These are phyloP conservation scores for Microplitis manilae DNA, from an alignment of 2,888 invertebrate genomes.

Conservation along the genomic window DNA sequence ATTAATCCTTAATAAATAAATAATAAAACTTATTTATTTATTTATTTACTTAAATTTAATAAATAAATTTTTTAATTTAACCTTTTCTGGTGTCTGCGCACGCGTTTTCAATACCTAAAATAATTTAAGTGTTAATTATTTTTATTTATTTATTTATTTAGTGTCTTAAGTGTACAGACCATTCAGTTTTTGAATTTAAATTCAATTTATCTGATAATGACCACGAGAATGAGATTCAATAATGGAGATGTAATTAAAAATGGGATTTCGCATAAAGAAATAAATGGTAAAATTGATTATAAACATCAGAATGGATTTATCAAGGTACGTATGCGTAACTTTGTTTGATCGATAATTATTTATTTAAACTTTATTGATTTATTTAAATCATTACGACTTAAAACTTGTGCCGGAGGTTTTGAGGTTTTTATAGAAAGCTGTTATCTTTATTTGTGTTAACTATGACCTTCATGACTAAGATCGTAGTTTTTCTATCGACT, in stretches of 20 bases:
- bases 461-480: too few relatives aligned
- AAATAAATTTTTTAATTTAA: too few relatives aligned
- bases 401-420: not conserved
- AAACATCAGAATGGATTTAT: not conserved
- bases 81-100: not conserved
- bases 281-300: not conserved
- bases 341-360: not conserved
- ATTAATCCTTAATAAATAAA: too few relatives aligned
- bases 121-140: not conserved
- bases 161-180: not conserved
- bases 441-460: too few relatives aligned
- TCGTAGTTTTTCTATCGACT: too few relatives aligned
- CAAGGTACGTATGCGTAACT: not conserved
- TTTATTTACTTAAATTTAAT: too few relatives aligned
- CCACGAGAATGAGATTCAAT: not conserved
- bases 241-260: not conserved
- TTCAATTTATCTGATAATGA: not conserved
- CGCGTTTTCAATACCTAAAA: not conserved
- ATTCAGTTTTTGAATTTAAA: not conserved
- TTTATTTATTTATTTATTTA: not conserved
- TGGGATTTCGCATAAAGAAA: not conserved
- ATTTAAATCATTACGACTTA: not conserved
- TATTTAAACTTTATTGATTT: not conserved
- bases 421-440: not conserved
- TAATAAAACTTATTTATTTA: too few relatives aligned